phyloP scores from a whole-genome alignment of 2,888 invertebrate species.

The Clusia tigrina region DNA sequence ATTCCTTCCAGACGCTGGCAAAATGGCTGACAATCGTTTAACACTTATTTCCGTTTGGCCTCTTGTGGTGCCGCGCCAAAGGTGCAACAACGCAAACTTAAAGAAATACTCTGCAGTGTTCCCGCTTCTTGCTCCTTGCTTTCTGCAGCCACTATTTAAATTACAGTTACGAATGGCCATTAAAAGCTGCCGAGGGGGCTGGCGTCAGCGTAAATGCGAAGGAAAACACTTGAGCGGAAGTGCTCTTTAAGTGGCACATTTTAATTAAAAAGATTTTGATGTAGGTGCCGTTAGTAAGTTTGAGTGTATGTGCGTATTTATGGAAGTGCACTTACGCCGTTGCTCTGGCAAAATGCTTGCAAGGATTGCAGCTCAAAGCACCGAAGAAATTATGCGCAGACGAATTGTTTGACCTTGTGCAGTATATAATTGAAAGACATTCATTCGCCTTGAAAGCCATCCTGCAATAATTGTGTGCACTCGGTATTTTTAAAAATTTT shows the following conservation, averaged over 20 bases:
- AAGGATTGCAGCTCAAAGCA: too few relatives aligned
- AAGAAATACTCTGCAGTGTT: neutral
- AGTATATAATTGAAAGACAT: too few relatives aligned
- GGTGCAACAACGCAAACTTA: neutral
- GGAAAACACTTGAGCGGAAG: constrained; percentile 11
- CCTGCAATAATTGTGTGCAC: too few relatives aligned
- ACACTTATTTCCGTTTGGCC: neutral
- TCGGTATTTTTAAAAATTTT: too few relatives aligned
- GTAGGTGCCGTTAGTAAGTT: neutral
- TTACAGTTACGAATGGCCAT: constrained; percentile 6
- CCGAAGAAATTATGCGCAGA: too few relatives aligned
- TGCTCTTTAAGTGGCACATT: constrained; percentile 36
- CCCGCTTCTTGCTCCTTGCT: too few relatives aligned
- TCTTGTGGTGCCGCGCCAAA: neutral
- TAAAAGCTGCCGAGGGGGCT: neutral
- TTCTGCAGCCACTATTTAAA: neutral
- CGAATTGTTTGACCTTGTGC: too few relatives aligned
- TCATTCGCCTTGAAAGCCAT: too few relatives aligned
- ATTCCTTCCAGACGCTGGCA: too few relatives aligned
- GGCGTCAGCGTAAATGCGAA: neutral
- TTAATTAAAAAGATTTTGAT: constrained; percentile 36
- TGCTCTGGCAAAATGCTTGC: neutral
- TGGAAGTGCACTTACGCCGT: neutral
- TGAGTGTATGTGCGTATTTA: too few relatives aligned
- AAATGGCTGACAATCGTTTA: neutral